These are phyloP conservation scores for Lumbricus terrestris DNA, from an alignment of 2,888 invertebrate genomes.

Conservation along the genomic window DNA sequence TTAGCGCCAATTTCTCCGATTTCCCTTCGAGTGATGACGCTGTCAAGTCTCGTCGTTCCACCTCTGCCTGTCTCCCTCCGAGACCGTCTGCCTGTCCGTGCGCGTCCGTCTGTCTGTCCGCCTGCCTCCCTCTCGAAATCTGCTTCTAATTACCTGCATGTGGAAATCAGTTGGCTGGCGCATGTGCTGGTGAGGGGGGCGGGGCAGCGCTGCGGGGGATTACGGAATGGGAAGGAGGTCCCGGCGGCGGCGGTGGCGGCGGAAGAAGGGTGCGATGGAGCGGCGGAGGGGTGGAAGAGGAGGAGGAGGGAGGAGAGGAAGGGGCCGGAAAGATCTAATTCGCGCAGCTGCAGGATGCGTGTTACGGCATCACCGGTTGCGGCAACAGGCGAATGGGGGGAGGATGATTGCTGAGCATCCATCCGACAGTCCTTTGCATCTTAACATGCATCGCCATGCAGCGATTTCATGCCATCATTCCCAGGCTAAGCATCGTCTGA, in stretches of 20 bases:
- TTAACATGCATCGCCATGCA: no score
- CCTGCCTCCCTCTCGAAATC: background rate
- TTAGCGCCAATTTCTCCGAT: conserved; percentile 14
- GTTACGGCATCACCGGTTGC: no score
- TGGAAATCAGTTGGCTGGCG: conserved; percentile 8
- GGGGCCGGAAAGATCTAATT: no score
- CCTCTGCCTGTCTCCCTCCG: background rate
- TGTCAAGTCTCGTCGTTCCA: background rate
- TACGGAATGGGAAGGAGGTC: no score
- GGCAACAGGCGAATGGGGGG: no score
- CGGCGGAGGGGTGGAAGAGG: background rate
- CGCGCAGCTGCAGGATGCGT: no score
- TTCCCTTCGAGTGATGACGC: conserved; percentile 7
- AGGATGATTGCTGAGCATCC: no score
- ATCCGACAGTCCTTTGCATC: no score
- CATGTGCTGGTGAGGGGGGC: background rate
- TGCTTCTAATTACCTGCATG: background rate
- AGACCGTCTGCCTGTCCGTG: background rate
- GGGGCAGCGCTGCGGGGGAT: background rate
- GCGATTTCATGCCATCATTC: no score
- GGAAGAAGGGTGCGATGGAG: background rate
- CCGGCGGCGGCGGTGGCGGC: background rate
- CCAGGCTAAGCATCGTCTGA: no score
- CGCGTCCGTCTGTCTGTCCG: background rate
- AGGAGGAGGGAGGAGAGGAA: no score